A percentile compares a stretch with the other conserved stretches of the same genome.
Evolutionary conservation across 2,113 vertebrate genomes (phyloP).

Genomic region (Gorilla gorilla): DNA sequence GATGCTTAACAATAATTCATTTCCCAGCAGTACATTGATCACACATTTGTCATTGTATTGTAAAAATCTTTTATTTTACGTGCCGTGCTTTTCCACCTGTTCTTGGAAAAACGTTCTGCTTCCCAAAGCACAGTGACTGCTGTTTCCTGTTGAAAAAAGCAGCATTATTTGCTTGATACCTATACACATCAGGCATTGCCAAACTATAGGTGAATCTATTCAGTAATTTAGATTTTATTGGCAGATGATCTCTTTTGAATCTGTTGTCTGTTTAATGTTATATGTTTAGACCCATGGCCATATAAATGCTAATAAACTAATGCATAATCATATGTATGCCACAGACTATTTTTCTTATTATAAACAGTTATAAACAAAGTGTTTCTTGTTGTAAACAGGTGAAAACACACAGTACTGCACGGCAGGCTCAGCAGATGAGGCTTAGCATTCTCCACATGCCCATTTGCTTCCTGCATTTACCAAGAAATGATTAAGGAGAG

Average conservation of each 20-base stretch:
- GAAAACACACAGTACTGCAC: background rate
- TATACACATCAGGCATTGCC: background rate
- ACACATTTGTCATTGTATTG: background rate
- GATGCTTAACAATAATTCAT: background rate
- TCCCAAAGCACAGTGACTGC: background rate
- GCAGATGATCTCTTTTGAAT: background rate
- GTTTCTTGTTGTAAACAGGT: background rate
- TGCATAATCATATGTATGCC: background rate
- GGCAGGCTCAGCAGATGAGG: background rate
- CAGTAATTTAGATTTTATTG: background rate
- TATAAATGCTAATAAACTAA: background rate
- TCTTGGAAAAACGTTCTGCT: background rate
- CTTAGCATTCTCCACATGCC: background rate
- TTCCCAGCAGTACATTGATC: background rate
- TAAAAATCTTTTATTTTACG: background rate
- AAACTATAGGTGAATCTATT: background rate
- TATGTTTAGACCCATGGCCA: background rate
- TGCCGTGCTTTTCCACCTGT: background rate
- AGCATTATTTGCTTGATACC: background rate
- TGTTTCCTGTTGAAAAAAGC: background rate
- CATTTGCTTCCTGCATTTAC: constrained; percentile 14
- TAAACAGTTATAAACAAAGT: background rate
- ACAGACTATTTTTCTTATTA: constrained; percentile 2
- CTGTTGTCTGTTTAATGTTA: background rate
- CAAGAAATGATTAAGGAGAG: constrained; percentile 46